Evolutionary conservation across 2,888 invertebrate species (phyloP), one percentile per base, ranked within the genome.

Genomic region (Bugulina stolonifera): DNA sequence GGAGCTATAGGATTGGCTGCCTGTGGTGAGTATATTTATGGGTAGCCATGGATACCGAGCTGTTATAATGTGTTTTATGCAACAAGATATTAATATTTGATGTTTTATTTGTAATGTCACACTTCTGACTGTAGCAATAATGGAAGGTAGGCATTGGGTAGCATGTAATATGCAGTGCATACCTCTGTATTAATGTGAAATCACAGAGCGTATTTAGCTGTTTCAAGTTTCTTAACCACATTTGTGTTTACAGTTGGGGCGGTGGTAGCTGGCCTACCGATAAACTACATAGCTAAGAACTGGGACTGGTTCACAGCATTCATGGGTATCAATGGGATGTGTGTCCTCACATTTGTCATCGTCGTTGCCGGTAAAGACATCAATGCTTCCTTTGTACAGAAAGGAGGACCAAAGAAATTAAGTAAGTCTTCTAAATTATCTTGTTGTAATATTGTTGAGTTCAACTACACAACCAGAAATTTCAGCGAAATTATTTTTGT

Each of bases 21-120:
- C 14, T 86, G 85, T 77, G 77, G 86, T 86, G 78, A 91, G 81
- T 76, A 27, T 52, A 14, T 52, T 22, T n/a, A n/a, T n/a, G n/a
- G n/a, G n/a, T n/a, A n/a, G n/a, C n/a, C n/a, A n/a, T n/a, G n/a
- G n/a, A n/a, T n/a, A n/a, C n/a, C n/a, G n/a, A n/a, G n/a, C n/a
- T n/a, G n/a, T n/a, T n/a, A n/a, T n/a, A n/a, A n/a, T n/a, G n/a
- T n/a, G n/a, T n/a, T n/a, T n/a, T n/a, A n/a, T n/a, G n/a, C n/a
- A n/a, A n/a, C n/a, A n/a, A n/a, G n/a, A n/a, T n/a, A n/a, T n/a
- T n/a, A n/a, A n/a, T n/a, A n/a, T n/a, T n/a, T n/a, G n/a, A n/a
- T n/a, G n/a, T n/a, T n/a, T n/a, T n/a, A n/a, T n/a, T n/a, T n/a
- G n/a, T n/a, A n/a, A n/a, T n/a, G n/a, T n/a, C n/a, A n/a, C n/a